Conservation (phyloP, 2,888 invertebrate genomes). For the Drosophila merina region DNA sequence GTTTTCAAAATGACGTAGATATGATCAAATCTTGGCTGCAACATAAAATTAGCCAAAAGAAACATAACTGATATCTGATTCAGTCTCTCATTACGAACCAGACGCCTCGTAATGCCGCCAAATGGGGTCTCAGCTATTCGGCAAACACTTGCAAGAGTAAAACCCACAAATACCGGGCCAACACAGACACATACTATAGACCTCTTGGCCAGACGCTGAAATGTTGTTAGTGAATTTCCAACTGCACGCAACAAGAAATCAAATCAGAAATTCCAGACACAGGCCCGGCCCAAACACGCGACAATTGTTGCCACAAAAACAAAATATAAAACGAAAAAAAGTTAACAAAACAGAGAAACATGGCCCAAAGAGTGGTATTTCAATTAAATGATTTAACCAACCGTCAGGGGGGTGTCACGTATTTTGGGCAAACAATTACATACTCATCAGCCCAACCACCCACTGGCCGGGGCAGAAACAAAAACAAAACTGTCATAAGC, state of each 20-base stretch:
- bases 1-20: background rate
- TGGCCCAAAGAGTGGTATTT: slow-evolving; percentile 26
- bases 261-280: slow-evolving; percentile 59
- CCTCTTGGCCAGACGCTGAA: slow-evolving; percentile 4
- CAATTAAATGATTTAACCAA: slow-evolving; percentile 32
- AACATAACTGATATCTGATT: slow-evolving; percentile 30
- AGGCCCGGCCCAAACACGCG: slow-evolving; percentile 33
- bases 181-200: slow-evolving; percentile 3
- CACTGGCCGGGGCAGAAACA: slow-evolving; percentile 2
- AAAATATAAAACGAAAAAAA: background rate
- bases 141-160: slow-evolving; percentile 21
- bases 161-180: slow-evolving; percentile 5
- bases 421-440: slow-evolving; percentile 21
- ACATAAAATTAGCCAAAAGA: slow-evolving; percentile 16
- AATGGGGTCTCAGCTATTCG: slow-evolving; percentile 18
- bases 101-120: slow-evolving; percentile 42
- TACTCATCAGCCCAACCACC: slow-evolving; percentile 41
- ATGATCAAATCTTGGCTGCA: slow-evolving; percentile 16
- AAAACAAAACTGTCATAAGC: slow-evolving; percentile 40
- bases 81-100: slow-evolving; percentile 38
- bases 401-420: slow-evolving; percentile 10
- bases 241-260: slow-evolving; percentile 36
- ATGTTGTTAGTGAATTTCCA: slow-evolving; percentile 37
- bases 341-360: background rate
- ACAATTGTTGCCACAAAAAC: slow-evolving; percentile 52